Base-by-base conservation (phyloP, 2,797 vertebrate species). In the Falco columbarius region DNA sequence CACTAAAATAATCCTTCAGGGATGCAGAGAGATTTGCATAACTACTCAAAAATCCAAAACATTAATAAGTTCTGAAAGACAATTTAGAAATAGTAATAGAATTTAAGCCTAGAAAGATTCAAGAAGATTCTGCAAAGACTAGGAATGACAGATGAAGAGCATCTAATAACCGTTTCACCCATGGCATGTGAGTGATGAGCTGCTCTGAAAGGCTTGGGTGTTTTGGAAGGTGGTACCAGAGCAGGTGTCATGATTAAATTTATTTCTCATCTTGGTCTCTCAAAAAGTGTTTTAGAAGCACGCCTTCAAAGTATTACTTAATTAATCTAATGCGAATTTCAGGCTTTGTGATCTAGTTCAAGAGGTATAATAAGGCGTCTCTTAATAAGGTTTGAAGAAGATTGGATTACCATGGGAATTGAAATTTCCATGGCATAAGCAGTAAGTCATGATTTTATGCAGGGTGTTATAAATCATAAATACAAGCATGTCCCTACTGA, bases 241-340 rank as follows among this genome's bases (percentile, higher is more conserved):
- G n/a, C 36, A 71, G 11, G 29, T 85, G 81, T 89, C 63, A 55
- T 63, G 38, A 65, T 14, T 24, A 77, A 88, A 92, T 91, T 91
- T 89, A 92, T 92, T 97, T 86, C 66, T 94, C 17, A 10, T 90
- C 61, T 81, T 72, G 38, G n/a, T 11, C 36, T 90, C 32, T 85
- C 58, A 75, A 44, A 26, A 68, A 76, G 15, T 61, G 36, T 88
- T 56, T 76, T 68, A 88, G 65, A 89, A 79, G 29, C 0, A 0
- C 74, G 49, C 18, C 63, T 94, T 86, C 73, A 81, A 77, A 81
- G 26, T 2, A 0, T 85, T 67, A 62, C 30, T 81, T 93, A 96
- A 93, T 95, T 95, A 95, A 90, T 90, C 59, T 86, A 77, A 83
- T 61, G 54, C 85, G 82, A 88, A 90, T 86, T 86, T 68, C 81